Evolutionary conservation across 2,888 invertebrate genomes (phyloP), one percentile per base, ranked within the genome.

Genomic region (Leptinotarsa juncta): DNA sequence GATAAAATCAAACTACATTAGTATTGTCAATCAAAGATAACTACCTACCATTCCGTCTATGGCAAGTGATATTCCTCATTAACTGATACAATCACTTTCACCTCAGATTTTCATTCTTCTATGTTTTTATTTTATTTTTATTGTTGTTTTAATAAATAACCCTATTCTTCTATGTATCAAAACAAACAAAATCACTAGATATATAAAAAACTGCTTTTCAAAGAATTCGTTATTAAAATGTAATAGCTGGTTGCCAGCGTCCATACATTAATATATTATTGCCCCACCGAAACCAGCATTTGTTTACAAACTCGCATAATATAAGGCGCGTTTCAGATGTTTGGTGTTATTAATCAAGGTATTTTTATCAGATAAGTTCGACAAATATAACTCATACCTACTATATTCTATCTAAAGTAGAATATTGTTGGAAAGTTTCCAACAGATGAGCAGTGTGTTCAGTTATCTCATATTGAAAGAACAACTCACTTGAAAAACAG

Each of bases 391-490:
- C 65, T 62, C 50, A 67, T 67, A 57, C 62, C 20, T 14, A 57
- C 68, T 66, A 18, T 10, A 57, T 18, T 53, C 5, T 66, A 66
- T 16, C 70, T 50, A 50, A 73, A 71, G 65, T 65, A 72, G 53
- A 67, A 65, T 55, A 26, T 66, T 51, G 66, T 76, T 79, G 79
- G 79, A 69, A 69, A 70, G 71, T 73, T 69, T 78, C 78, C 78
- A 79, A 74, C 74, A 72, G 62, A 80, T 78, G 80, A 78, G 67
- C 74, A 71, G 74, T 77, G 66, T 76, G 71, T 74, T 74, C 50
- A 69, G 72, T 67, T 74, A 67, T 70, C 74, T 77, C 18, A 74
- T 70, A 15, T 66, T 79, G 42, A 75, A 75, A 62, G 78, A 79
- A 75, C 72, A 75, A 67, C 77, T 78, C 48, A 80, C 77, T 75